Percentiles rank a stretch among this genome's conserved stretches.
phyloP scores from a whole-genome alignment of 2,888 invertebrate species.

The Perizoma affinitatum region DNA sequence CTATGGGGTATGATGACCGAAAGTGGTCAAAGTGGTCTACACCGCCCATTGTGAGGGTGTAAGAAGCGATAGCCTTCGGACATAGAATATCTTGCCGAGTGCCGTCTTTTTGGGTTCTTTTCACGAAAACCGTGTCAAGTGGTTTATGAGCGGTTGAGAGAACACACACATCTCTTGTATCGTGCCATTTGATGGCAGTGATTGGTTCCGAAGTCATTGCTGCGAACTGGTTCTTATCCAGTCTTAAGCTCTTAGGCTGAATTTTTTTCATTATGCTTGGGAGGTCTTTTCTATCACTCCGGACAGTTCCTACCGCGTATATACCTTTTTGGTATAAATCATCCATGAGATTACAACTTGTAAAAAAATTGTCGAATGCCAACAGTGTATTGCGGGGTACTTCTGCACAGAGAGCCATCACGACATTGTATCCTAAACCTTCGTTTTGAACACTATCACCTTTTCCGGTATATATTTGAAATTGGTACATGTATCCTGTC shows the following conservation, averaged over 20 bases:
- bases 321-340: slow-evolving; percentile 24
- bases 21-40: slow-evolving; percentile 34
- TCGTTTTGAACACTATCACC: slow-evolving; percentile 31
- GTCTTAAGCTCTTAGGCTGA: slow-evolving; percentile 12
- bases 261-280: slow-evolving; percentile 23
- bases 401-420: no score
- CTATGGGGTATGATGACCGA: slow-evolving; percentile 25
- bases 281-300: slow-evolving; percentile 28
- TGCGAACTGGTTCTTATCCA: slow-evolving; percentile 45
- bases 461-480: slow-evolving; percentile 41
- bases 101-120: slow-evolving; percentile 38
- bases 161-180: slow-evolving; percentile 41
- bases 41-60: slow-evolving; percentile 38
- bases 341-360: slow-evolving; percentile 28
- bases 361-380: slow-evolving; percentile 33
- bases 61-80: slow-evolving; percentile 33
- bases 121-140: slow-evolving; percentile 30
- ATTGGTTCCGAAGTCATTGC: slow-evolving; percentile 43
- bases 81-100: slow-evolving; percentile 29
- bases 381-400: slow-evolving; percentile 28
- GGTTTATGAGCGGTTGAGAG: slow-evolving; percentile 44
- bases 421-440: slow-evolving; percentile 33
- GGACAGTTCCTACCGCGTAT: slow-evolving; percentile 31
- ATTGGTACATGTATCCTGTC: slow-evolving; percentile 41
- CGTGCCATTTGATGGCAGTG: slow-evolving; percentile 44